A percentile compares a stretch with the other conserved stretches of the same genome.
These are phyloP conservation scores for Graphium colonna DNA, from an alignment of 2,888 invertebrate species.

Conservation along the genomic window DNA sequence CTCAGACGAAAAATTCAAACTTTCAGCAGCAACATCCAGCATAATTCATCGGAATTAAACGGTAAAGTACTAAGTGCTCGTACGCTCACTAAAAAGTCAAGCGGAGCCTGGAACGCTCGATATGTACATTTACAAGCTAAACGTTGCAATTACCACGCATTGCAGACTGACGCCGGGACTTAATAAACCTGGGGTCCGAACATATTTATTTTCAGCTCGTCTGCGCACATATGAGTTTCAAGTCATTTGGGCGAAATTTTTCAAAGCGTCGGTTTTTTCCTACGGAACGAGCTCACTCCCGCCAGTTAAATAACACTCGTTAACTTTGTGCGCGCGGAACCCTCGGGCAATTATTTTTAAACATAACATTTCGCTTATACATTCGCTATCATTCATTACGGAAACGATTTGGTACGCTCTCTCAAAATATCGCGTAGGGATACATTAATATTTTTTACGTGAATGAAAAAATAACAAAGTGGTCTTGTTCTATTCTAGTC, in stretches of 20 bases:
- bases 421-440: not conserved
- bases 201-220: slow-evolving; percentile 47
- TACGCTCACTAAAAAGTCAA: slow-evolving; percentile 2
- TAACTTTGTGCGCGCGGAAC: slow-evolving; percentile 64
- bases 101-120: slow-evolving; percentile 3
- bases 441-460: too few species aligned
- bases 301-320: slow-evolving; percentile 72
- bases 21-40: too few species aligned
- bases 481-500: too few species aligned
- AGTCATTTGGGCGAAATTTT: slow-evolving; percentile 67
- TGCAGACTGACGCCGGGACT: slow-evolving; percentile 44
- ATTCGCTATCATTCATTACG: slow-evolving; percentile 4
- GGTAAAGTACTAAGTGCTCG: slow-evolving; percentile 1
- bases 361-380: slow-evolving; percentile 59
- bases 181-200: slow-evolving; percentile 48
- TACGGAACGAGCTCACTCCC: slow-evolving; percentile 45
- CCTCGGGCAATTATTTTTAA: slow-evolving; percentile 60
- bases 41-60: not conserved
- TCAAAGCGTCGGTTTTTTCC: slow-evolving; percentile 62
- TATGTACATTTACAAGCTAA: slow-evolving; percentile 30
- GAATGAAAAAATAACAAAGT: too few species aligned
- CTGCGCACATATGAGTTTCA: slow-evolving; percentile 65
- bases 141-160: slow-evolving; percentile 46
- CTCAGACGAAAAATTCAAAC: too few species aligned
- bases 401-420: not conserved